A percentile compares a stretch with the other conserved stretches of the same genome.
Conservation (phyloP, 1,140 invertebrate genomes). For the Micrasema longulum region DNA sequence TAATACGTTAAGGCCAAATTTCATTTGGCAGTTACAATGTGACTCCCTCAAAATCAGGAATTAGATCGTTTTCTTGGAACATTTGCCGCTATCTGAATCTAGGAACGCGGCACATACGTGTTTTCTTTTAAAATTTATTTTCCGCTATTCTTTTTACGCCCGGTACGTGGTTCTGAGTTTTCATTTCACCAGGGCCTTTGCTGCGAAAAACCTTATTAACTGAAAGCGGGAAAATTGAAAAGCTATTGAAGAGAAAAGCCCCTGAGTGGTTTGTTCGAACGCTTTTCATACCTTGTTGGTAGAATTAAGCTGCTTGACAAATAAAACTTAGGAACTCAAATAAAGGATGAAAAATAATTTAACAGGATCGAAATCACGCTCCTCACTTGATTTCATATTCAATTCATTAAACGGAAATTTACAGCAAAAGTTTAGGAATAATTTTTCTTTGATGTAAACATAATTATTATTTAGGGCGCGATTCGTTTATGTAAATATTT, state of each 20-base stretch:
- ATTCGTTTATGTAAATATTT: too few relatives aligned
- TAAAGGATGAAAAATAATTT: background rate
- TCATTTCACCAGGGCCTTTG: conserved; percentile 13
- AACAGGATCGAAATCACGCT: background rate
- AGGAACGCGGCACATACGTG: background rate
- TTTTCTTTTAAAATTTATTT: conserved; percentile 6
- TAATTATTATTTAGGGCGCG: too few relatives aligned
- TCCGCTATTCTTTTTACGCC: background rate
- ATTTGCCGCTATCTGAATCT: background rate
- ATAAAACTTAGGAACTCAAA: conserved; percentile 2
- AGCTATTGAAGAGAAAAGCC: conserved; percentile 23
- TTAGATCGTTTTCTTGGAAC: background rate
- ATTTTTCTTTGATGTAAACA: too few relatives aligned
- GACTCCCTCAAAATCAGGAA: background rate
- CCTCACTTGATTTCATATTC: too few relatives aligned
- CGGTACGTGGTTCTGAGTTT: conserved; percentile 10
- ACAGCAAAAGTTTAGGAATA: too few relatives aligned
- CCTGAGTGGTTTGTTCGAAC: conserved; percentile 30
- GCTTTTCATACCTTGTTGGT: conserved; percentile 18
- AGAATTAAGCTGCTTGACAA: conserved; percentile 23
- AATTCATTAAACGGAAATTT: too few relatives aligned
- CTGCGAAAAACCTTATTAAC: conserved; percentile 31
- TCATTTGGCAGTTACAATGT: background rate
- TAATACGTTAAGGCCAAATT: too few relatives aligned
- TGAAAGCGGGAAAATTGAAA: conserved; percentile 29